Percentiles rank a stretch among this genome's conserved stretches.
Conservation (phyloP, 2,888 invertebrate species). For the Myopa tessellatipennis region DNA sequence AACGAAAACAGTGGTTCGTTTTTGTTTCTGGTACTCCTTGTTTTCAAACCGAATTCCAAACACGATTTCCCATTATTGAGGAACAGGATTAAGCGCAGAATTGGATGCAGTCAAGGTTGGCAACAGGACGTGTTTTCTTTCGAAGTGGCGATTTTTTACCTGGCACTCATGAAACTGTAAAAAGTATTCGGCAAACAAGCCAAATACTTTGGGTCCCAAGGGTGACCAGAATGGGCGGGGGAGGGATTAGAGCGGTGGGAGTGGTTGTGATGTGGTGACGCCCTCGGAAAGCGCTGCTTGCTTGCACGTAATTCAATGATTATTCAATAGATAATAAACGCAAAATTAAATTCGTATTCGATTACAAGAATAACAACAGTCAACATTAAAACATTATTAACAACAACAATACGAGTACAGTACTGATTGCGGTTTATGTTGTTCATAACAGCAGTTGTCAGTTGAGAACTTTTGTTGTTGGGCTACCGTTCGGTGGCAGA, state of each 20-base stretch:
- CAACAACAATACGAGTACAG: too few species aligned
- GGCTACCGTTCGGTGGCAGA: too few species aligned
- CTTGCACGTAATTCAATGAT: constrained; percentile 24
- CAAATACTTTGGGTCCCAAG: too few species aligned
- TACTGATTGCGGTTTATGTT: neutral
- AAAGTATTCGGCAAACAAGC: neutral
- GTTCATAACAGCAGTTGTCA: too few species aligned
- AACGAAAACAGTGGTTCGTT: too few species aligned
- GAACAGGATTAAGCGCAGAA: constrained; percentile 3
- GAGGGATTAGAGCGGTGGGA: neutral
- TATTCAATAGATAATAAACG: constrained; percentile 24
- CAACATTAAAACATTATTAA: too few species aligned
- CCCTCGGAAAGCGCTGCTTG: constrained; percentile 18
- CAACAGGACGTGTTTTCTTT: neutral
- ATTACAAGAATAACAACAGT: neutral
- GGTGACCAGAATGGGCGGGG: neutral
- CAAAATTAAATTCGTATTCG: constrained; percentile 29
- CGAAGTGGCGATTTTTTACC: constrained; percentile 49
- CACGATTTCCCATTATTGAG: constrained; percentile 18
- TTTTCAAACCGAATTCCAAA: constrained; percentile 3
- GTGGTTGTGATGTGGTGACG: neutral
- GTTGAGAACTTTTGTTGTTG: too few species aligned
- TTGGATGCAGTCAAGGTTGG: constrained; percentile 4
- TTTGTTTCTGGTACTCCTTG: neutral
- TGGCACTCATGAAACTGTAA: constrained; percentile 57